Base-by-base conservation (phyloP, 2,113 vertebrate genomes). In the Hippocampus guttulatus region DNA sequence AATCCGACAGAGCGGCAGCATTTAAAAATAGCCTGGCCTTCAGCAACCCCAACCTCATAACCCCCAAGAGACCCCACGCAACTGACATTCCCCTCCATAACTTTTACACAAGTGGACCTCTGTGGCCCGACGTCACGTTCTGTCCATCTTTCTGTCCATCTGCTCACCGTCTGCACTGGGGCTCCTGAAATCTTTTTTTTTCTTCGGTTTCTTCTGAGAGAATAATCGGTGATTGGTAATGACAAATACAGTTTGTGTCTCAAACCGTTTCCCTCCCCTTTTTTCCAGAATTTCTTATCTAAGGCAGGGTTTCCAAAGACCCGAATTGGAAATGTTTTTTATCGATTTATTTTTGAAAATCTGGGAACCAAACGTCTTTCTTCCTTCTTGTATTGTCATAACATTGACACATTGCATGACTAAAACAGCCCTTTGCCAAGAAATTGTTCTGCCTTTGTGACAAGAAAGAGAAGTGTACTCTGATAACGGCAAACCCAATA, bases 91-190 rank as follows among this genome's bases (percentile, higher is more conserved):
- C 70, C 33, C 69, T 76, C 40, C 73, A 72, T 77, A 76, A 78
- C 71, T 75, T 81, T 77, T 70, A 66, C 70, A 74, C 73, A 74
- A 54, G 68, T 55, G 80, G 82, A 68, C 82, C 76, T 82, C 76
- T 75, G 33, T 81, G 85, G 75, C 86, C 85, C 82, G 52, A 49
- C 15, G 71, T 86, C 76, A 18, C 64, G 0, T 69, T 82, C 58
- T 51, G 40, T 78, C 68, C 68, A 68, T 85, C 73, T 82, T 69
- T 82, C 58, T 51, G 40, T 78, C 68, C 68, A 68, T 85, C 73
- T 82, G 70, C 58, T 82, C 77, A 21, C 41, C 4, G 18, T n/a
- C 38, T 43, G 63, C 21, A 49, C 57, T 60, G 55, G 43, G 62
- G 55, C 58, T 69, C 33, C 65, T 7, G 65, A 75, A 79, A 71